A percentile compares a stretch with the other conserved stretches of the same genome.
Conservation (phyloP, 2,888 invertebrate genomes). For the Lasioglossum oenotherae region DNA sequence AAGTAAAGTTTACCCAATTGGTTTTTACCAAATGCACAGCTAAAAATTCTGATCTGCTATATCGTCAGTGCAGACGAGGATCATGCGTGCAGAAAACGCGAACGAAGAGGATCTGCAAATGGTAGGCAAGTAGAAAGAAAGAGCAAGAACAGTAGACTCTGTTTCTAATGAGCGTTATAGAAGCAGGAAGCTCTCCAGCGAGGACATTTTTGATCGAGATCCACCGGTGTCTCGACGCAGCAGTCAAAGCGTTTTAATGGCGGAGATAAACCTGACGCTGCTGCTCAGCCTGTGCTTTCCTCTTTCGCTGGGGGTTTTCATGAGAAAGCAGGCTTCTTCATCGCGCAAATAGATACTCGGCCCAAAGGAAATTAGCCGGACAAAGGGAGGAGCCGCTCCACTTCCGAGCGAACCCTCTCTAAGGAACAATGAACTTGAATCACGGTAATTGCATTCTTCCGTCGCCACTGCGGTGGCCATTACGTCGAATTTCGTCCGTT, state of each 20-base stretch:
- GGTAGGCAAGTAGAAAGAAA: background rate
- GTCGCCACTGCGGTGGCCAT: background rate
- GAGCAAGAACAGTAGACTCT: background rate
- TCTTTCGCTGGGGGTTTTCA: background rate
- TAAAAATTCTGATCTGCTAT: background rate
- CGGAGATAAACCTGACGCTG: background rate
- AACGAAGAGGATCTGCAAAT: background rate
- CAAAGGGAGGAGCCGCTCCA: constrained; percentile 27
- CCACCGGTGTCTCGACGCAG: background rate
- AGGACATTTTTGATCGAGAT: background rate
- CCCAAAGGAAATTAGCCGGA: constrained; percentile 44
- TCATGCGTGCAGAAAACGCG: background rate
- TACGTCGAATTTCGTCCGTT: background rate
- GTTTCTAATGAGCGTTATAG: background rate
- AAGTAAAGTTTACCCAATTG: background rate
- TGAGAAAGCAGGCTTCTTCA: background rate
- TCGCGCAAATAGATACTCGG: constrained; percentile 15
- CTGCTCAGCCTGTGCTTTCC: background rate
- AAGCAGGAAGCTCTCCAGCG: background rate
- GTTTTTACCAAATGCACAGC: background rate
- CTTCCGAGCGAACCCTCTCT: constrained; percentile 16
- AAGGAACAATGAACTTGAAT: constrained; percentile 30
- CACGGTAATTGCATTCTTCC: constrained; percentile 34
- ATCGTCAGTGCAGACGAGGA: no score
- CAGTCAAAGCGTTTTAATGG: background rate